Evolutionary conservation across 2,113 vertebrate species (phyloP), one percentile per base, ranked within the genome.

Genomic region (Suncus etruscus): DNA sequence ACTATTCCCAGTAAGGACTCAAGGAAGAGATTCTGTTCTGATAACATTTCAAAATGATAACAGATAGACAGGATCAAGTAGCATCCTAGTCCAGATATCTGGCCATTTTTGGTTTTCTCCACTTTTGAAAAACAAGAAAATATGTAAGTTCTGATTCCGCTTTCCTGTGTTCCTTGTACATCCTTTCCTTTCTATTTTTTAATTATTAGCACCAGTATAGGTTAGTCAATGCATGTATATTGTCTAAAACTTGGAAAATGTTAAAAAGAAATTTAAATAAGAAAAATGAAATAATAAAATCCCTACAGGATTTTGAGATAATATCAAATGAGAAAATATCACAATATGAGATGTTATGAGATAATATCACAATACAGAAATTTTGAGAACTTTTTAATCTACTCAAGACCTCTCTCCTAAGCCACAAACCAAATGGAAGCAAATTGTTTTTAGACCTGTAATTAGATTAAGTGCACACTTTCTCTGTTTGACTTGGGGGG

Each of bases 171-270:
- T 51, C n/a, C 39, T 58, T 63, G 25, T 2, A 15, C 11, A 32
- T 0, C 11, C n/a, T 68, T 50, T 7, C 77, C 32, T 86, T 86
- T 63, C 27, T 90, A 61, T 79, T 63, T 80, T 83, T 47, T 27
- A 50, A 90, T 73, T 73, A 70, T 31, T 92, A 88, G 25, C 48
- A 78, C 63, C 79, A 32, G 66, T 82, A 86, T 69, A 50, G 73
- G 20, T 45, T 72, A 78, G 69, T 68, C 39, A 73, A 32, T 86
- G 65, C 11, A 82, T 87, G 31, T 24, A 61, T 16, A 51, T 69
- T 84, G 16, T 61, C 73, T 15, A 87, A 77, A 75, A 74, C n/a
- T 39, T 92, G 29, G 15, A 91, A 92, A 93, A 66, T 77, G 29
- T 48, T 73, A 63, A 87, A 70, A 80, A 61, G 9, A 9, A 47